A percentile compares a stretch with the other conserved stretches of the same genome.
These are phyloP conservation scores for Cryptomyrus ogoouensis DNA, from an alignment of 2,113 vertebrate species.

Conservation along the genomic window DNA sequence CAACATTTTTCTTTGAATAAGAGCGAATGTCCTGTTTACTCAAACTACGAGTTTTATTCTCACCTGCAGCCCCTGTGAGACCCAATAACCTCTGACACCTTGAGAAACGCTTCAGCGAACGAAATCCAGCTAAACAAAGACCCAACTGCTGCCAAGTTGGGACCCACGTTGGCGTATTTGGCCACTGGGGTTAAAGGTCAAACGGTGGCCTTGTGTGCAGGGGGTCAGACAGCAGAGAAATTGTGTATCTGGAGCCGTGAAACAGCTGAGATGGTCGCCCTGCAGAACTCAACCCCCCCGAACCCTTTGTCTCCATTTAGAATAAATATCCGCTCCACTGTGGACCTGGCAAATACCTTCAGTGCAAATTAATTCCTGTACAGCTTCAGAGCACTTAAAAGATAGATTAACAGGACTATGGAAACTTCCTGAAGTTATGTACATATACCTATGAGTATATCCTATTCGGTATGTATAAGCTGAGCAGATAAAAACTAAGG, in stretches of 20 bases:
- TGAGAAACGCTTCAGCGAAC: neutral
- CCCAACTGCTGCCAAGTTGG: neutral
- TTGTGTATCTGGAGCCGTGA: neutral
- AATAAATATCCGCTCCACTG: conserved; percentile 15
- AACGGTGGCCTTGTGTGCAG: neutral
- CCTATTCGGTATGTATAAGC: neutral
- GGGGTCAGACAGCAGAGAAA: neutral
- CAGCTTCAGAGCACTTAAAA: neutral
- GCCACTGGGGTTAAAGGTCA: neutral
- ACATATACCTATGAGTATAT: neutral
- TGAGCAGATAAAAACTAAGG: neutral
- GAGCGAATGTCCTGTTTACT: neutral
- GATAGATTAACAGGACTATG: conserved; percentile 3
- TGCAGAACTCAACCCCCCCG: neutral
- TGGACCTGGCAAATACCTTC: conserved; percentile 13
- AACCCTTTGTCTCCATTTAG: neutral
- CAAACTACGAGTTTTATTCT: neutral
- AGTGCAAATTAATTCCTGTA: conserved; percentile 16
- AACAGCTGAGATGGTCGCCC: neutral
- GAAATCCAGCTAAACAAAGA: neutral
- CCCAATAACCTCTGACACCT: neutral
- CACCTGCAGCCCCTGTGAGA: neutral
- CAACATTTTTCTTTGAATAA: neutral
- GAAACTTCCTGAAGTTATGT: neutral
- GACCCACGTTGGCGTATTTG: neutral